Conservation (phyloP, 2,888 invertebrate species). For the Hypomecis atomaria region DNA sequence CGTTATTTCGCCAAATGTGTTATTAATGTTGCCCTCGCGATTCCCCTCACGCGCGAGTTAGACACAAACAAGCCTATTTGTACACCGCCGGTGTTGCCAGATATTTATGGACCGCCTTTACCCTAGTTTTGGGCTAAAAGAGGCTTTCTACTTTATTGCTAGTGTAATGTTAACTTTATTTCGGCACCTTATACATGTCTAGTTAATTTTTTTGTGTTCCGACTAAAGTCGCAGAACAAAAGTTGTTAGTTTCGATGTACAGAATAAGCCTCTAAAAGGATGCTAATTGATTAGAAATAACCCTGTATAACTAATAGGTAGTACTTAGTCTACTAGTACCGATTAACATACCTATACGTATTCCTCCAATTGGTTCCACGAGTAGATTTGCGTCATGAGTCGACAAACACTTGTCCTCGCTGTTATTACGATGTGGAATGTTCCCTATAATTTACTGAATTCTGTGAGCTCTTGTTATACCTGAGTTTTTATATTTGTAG, state of each 20-base stretch:
- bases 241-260: too few species aligned
- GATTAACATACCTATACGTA: not conserved
- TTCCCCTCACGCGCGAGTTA: not conserved
- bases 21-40: not conserved
- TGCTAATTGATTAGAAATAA: too few species aligned
- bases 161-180: too few species aligned
- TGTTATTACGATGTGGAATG: not conserved
- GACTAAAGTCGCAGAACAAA: too few species aligned
- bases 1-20: not conserved
- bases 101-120: not conserved
- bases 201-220: too few species aligned
- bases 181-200: too few species aligned
- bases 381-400: conserved; percentile 1
- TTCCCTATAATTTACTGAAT: not conserved
- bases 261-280: too few species aligned
- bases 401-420: conserved; percentile 3
- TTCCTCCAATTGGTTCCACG: conserved; percentile 11
- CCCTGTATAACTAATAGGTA: too few species aligned
- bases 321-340: not conserved
- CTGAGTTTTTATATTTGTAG: too few species aligned
- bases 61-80: conserved; percentile 3
- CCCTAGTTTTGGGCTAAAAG: not conserved
- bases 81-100: not conserved
- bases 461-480: too few species aligned
- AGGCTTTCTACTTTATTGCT: not conserved